Percentiles rank a stretch among this genome's conserved stretches.
Conservation (phyloP, 1,140 invertebrate species). For the Adelges cooleyi region DNA sequence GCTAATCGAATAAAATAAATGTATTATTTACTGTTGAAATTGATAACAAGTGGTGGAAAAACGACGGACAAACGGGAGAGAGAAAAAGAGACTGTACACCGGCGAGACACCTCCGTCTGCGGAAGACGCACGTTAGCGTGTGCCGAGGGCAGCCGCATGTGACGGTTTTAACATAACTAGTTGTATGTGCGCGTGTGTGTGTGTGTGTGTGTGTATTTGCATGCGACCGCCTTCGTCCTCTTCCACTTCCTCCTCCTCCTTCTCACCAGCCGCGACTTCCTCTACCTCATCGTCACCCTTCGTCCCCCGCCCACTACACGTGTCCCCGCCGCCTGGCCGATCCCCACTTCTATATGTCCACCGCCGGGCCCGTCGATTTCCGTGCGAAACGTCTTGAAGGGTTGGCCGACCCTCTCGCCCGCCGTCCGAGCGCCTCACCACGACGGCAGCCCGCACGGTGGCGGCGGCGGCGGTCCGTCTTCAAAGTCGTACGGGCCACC, state of each 20-base stretch:
- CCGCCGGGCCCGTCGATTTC: not conserved
- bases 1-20: not conserved
- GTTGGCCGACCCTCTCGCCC: not conserved
- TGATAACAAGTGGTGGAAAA: too few species aligned
- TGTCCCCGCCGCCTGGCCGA: not conserved
- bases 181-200: not conserved
- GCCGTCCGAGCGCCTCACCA: not conserved
- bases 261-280: not conserved
- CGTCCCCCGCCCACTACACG: not conserved
- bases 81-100: not conserved
- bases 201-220: conserved; percentile 10
- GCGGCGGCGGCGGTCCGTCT: not conserved
- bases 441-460: not conserved
- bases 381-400: conserved; percentile 15
- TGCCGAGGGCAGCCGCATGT: conserved; percentile 26
- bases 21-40: not conserved
- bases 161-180: conserved; percentile 18
- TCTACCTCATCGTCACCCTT: not conserved
- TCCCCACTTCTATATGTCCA: not conserved
- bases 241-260: not conserved
- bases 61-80: not conserved
- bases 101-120: conserved; percentile 22
- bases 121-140: conserved; percentile 28
- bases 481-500: too few species aligned
- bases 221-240: conserved; percentile 22